These are phyloP conservation scores for Erythrocercus mccallii DNA, from an alignment of 2,113 vertebrate genomes.

Conservation along the genomic window DNA sequence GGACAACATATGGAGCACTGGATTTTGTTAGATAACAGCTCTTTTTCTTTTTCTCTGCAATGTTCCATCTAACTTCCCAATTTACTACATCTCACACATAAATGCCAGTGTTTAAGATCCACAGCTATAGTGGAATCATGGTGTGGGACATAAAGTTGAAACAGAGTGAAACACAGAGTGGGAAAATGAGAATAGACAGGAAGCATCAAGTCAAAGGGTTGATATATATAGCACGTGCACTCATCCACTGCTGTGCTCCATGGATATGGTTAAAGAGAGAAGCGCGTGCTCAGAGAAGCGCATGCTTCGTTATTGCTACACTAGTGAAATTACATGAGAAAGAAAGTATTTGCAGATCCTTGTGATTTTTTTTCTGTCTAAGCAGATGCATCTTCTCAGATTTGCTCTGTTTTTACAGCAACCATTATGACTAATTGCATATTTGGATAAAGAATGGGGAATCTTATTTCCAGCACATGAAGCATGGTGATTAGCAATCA, in stretches of 20 bases:
- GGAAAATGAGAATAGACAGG: not conserved
- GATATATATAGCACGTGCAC: not conserved
- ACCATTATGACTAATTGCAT: conserved; percentile 20
- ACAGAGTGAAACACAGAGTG: not conserved
- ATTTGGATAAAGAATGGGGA: conserved; percentile 23
- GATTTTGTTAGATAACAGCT: conserved; percentile 52
- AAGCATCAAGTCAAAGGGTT: not conserved
- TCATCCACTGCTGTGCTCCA: not conserved
- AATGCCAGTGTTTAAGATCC: conserved; percentile 30
- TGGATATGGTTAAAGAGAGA: not conserved
- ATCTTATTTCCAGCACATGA: conserved; percentile 1
- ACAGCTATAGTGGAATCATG: not conserved
- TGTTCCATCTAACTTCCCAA: not conserved
- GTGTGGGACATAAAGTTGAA: not conserved
- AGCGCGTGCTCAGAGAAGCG: not conserved
- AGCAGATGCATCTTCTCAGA: conserved; percentile 48
- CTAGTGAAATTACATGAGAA: not conserved
- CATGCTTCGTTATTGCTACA: not conserved
- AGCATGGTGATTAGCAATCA: not conserved
- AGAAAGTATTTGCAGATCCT: not conserved
- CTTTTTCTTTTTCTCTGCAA: not conserved
- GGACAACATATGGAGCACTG: conserved; percentile 42
- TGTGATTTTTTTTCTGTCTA: not conserved
- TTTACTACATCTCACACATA: conserved; percentile 36
- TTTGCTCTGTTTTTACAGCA: conserved; percentile 14